Percentiles rank a stretch among this genome's conserved stretches.
These are phyloP conservation scores for Keiferia lycopersicella DNA, from an alignment of 2,888 invertebrate genomes.

Conservation along the genomic window DNA sequence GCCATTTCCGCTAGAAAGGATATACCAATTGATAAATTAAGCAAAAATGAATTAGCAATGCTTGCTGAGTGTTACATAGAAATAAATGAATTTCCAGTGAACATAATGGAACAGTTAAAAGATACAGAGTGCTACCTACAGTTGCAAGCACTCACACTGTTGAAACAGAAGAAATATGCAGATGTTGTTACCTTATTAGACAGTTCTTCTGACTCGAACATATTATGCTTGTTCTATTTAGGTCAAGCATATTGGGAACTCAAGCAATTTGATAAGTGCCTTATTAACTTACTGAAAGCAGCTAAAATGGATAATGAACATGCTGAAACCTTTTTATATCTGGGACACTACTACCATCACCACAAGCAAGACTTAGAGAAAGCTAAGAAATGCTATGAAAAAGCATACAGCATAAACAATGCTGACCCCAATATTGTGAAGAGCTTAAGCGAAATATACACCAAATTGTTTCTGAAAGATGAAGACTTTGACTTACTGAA, in stretches of 20 bases:
- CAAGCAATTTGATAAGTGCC: conserved; percentile 81
- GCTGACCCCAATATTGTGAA: conserved; percentile 85
- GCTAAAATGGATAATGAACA: conserved; percentile 88
- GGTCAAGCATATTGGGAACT: conserved; percentile 83
- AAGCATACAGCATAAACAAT: conserved; percentile 88
- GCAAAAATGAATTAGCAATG: conserved; percentile 51
- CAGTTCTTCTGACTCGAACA: conserved; percentile 37
- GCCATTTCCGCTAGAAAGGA: conserved; percentile 63
- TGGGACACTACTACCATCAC: conserved; percentile 88
- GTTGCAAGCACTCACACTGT: conserved; percentile 74
- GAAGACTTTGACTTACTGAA: conserved; percentile 83
- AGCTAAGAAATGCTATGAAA: conserved; percentile 92
- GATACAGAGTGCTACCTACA: conserved; percentile 56
- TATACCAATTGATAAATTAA: conserved; percentile 50
- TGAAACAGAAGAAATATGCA: conserved; percentile 72
- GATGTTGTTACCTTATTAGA: conserved; percentile 74
- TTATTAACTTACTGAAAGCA: conserved; percentile 84
- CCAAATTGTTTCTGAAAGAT: conserved; percentile 84
- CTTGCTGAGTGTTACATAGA: conserved; percentile 68
- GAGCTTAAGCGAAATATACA: conserved; percentile 88
- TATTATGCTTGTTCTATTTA: conserved; percentile 80
- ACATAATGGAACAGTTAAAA: conserved; percentile 55
- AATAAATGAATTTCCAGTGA: conserved; percentile 50
- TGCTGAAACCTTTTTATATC: conserved; percentile 86
- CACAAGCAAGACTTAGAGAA: conserved; percentile 84